Conservation (phyloP, 2,888 invertebrate species). For the Sipha maydis region DNA sequence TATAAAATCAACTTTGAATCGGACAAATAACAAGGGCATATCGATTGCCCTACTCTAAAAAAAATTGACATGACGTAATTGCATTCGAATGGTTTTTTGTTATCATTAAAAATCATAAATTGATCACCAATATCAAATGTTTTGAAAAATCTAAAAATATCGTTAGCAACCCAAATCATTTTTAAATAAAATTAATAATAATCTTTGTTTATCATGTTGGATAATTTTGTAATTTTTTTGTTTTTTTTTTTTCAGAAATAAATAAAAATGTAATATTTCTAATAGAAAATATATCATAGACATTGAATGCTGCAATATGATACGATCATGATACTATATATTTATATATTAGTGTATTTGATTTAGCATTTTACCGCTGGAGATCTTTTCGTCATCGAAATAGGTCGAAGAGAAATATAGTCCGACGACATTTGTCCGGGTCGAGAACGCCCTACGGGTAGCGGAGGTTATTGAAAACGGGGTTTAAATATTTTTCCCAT, state of each 20-base stretch:
- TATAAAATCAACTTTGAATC: too few species aligned
- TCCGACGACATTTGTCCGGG: conserved; percentile 5
- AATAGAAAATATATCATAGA: background rate
- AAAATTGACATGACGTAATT: too few species aligned
- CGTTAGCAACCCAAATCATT: too few species aligned
- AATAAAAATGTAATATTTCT: background rate
- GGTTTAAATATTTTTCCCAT: conserved; percentile 57
- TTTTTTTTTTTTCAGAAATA: background rate
- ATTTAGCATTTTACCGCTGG: conserved; percentile 5
- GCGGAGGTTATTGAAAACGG: conserved; percentile 35
- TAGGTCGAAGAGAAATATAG: background rate
- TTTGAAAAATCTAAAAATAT: too few species aligned
- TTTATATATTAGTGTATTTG: background rate
- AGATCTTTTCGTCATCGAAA: background rate
- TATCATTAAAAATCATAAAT: too few species aligned
- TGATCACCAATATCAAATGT: too few species aligned
- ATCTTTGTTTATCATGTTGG: background rate
- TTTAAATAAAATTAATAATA: too few species aligned
- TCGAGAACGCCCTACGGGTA: background rate
- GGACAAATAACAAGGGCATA: too few species aligned
- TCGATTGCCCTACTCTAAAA: too few species aligned
- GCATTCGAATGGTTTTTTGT: too few species aligned
- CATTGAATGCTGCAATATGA: background rate
- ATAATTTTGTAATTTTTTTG: background rate
- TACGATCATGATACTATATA: conserved; percentile 13